Conservation (phyloP, 2,797 vertebrate genomes). For the Myotis pilosus region DNA sequence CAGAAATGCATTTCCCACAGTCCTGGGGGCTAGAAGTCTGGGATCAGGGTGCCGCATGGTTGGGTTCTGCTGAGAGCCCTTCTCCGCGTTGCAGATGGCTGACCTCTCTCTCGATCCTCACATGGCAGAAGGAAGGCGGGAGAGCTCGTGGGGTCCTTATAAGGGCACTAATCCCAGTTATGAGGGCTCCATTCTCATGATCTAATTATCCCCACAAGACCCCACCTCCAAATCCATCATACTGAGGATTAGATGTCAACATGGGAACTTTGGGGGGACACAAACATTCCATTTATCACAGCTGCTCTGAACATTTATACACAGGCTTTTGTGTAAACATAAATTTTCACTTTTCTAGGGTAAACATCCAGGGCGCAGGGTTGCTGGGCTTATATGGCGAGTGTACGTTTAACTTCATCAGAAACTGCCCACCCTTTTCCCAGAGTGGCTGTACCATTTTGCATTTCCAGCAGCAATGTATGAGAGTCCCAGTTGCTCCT, state of each 20-base stretch:
- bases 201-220: neutral
- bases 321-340: neutral
- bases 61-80: neutral
- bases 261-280: neutral
- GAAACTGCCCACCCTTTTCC: neutral
- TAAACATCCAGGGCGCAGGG: neutral
- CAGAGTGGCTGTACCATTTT: neutral
- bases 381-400: neutral
- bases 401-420: neutral
- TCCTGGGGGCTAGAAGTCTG: neutral
- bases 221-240: neutral
- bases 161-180: neutral
- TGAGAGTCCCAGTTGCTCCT: neutral
- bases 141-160: neutral
- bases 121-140: neutral
- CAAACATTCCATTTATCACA: neutral
- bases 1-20: neutral
- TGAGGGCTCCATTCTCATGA: neutral
- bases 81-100: neutral
- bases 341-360: neutral
- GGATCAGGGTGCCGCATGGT: neutral
- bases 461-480: neutral
- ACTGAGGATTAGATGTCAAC: neutral
- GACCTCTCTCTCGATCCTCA: neutral
- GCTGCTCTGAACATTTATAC: neutral